Base-by-base conservation (phyloP, 2,113 vertebrate genomes). In the Neogobius melanostomus region DNA sequence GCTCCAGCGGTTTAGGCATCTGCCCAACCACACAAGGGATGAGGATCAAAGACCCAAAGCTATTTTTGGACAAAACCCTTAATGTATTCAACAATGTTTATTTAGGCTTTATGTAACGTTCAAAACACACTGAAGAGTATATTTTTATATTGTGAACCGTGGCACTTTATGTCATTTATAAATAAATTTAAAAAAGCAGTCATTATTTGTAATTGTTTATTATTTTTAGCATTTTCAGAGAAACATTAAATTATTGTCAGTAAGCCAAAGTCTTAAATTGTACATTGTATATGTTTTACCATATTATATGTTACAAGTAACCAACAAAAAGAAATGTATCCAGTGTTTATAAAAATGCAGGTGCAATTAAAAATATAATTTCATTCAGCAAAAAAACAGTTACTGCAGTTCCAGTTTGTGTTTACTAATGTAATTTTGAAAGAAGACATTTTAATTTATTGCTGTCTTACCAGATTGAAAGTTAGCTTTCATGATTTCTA, bases 81-180 rank as follows among this genome's bases (percentile, higher is more conserved):
- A 86, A 86, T 89, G 84, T 83, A 82, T 89, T 86, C 78, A 88
- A 82, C 88, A 76, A 79, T 90, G 90, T 92, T 90, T 91, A 89
- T 91, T 89, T 85, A 89, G 89, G 83, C 86, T 89, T 90, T 88
- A 80, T 91, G 76, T 81, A 87, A 86, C 81, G 85, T 83, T 82
- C 81, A 76, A 86, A 88, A 87, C 81, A 86, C 87, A 86, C 85
- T 85, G 82, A 87, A 91, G 90, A 91, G 82, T 92, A 90, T 92
- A 91, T 93, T 93, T 93, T 93, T 93, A 86, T 92, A 93, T 63
- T 91, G 83, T 87, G 86, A 83, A 89, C 89, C 74, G 72, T 92
- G 90, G 91, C 90, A 92, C 91, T 93, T 93, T 92, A 92, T 87
- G 88, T 92, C 89, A 91, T 92, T 90, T 89, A 89, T 84, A 88